Conservation (phyloP, 53 echinoderm and acorn worm genomes). For the Paelopatides confundens region DNA sequence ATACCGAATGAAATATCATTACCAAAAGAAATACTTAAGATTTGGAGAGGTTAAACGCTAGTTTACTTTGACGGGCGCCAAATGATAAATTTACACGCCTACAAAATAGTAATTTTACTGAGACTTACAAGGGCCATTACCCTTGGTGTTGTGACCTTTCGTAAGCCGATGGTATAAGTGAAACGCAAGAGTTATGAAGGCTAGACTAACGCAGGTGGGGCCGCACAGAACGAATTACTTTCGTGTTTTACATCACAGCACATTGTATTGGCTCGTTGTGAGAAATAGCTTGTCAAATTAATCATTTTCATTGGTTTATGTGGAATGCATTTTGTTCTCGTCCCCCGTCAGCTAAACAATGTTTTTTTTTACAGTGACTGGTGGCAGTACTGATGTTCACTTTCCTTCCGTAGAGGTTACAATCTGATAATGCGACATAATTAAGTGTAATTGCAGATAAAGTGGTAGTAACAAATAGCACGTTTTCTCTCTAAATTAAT, state of each 20-base stretch:
- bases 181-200: not conserved
- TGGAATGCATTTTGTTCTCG: too few relatives aligned
- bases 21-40: not conserved
- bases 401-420: too few relatives aligned
- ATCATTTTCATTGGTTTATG: not conserved
- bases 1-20: too few relatives aligned
- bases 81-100: slow-evolving; percentile 33
- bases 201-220: not conserved
- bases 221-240: not conserved
- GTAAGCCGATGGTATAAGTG: not conserved
- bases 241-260: not conserved
- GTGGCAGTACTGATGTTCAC: too few relatives aligned
- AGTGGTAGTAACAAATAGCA: too few relatives aligned
- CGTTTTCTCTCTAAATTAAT: too few relatives aligned
- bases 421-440: too few relatives aligned
- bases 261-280: not conserved
- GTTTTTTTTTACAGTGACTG: too few relatives aligned
- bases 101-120: not conserved
- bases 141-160: not conserved
- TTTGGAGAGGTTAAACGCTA: not conserved
- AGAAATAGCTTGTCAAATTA: not conserved
- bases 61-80: slow-evolving; percentile 39
- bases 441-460: too few relatives aligned
- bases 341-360: too few relatives aligned
- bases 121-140: not conserved